phyloP scores from a whole-genome alignment of 2,113 vertebrate species.

The Coptodon rendalli region DNA sequence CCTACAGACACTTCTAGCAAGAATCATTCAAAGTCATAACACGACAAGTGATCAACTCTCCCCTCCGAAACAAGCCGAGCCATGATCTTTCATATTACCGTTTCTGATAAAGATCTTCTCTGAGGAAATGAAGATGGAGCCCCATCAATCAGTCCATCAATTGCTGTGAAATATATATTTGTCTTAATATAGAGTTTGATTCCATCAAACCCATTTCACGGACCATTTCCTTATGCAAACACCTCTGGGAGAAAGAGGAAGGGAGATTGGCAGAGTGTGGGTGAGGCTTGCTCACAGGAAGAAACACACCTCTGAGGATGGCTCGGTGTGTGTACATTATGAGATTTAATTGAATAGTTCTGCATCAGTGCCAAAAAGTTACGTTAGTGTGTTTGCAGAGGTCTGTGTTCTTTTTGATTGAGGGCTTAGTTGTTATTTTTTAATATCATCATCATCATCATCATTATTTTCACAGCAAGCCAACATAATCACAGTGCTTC shows the following conservation, averaged over 20 bases:
- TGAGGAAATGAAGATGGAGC: slow-evolving; percentile 35
- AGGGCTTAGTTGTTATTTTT: not conserved
- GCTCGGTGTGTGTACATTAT: slow-evolving; percentile 8
- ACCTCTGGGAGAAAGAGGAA: not conserved
- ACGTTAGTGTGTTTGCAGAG: slow-evolving; percentile 28
- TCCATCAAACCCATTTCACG: slow-evolving; percentile 57
- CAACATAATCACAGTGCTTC: slow-evolving; percentile 29
- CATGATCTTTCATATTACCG: slow-evolving; percentile 6
- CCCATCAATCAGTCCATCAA: slow-evolving; percentile 47
- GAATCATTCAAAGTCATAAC: slow-evolving; percentile 19
- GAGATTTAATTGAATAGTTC: slow-evolving; percentile 62
- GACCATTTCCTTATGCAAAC: slow-evolving; percentile 62
- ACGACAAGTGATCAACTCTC: not conserved
- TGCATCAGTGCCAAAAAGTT: slow-evolving; percentile 54
- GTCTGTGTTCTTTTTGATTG: slow-evolving; percentile 19
- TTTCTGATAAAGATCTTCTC: slow-evolving; percentile 38
- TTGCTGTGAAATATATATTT: slow-evolving; percentile 51
- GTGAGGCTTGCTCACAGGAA: not conserved
- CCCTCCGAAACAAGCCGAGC: slow-evolving; percentile 24
- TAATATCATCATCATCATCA: not conserved
- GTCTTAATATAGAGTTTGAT: slow-evolving; percentile 59
- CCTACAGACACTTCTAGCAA: not conserved
- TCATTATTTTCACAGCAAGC: not conserved
- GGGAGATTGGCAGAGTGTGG: not conserved
- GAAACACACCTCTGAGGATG: slow-evolving; percentile 5